phyloP scores from a whole-genome alignment of 2,888 invertebrate genomes.

The Trachelus tabidus region DNA sequence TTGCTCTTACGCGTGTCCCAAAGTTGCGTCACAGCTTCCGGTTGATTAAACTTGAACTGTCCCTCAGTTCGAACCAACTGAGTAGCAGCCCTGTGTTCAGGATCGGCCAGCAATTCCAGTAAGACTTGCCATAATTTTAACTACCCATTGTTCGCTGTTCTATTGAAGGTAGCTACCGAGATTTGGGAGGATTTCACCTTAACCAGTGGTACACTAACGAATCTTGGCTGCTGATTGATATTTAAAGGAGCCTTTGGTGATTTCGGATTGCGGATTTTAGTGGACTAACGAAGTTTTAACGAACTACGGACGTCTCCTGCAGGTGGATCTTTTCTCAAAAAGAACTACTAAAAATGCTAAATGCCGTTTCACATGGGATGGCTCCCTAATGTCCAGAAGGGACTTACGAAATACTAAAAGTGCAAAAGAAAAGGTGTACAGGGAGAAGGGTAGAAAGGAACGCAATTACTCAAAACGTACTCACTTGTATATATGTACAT shows the following conservation, averaged over 20 bases:
- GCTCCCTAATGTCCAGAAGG: no score
- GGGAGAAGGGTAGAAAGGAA: no score
- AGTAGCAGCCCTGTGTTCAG: constrained; percentile 81
- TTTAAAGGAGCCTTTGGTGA: constrained; percentile 37
- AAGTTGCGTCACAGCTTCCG: constrained; percentile 85
- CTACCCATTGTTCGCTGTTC: constrained; percentile 82
- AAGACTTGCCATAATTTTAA: constrained; percentile 94
- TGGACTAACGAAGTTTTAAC: no score
- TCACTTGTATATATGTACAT: no score
- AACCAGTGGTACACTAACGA: constrained; percentile 46
- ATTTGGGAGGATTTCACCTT: constrained; percentile 48
- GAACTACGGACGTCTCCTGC: no score
- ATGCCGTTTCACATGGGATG: no score
- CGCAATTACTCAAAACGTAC: no score
- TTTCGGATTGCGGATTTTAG: constrained; percentile 48
- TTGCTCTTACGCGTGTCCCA: constrained; percentile 95
- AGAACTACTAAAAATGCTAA: no score
- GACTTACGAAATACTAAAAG: no score
- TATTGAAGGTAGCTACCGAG: constrained; percentile 58
- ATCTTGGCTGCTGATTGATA: constrained; percentile 47
- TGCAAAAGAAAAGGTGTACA: no score
- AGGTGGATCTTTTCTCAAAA: constrained; percentile 41
- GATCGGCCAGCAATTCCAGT: constrained; percentile 85
- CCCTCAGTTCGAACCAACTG: constrained; percentile 86
- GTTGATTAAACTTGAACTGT: constrained; percentile 87